A percentile compares a stretch with the other conserved stretches of the same genome.
These are phyloP conservation scores for Artemia sp. DNA, from an alignment of 2,888 invertebrate species.

Conservation along the genomic window DNA sequence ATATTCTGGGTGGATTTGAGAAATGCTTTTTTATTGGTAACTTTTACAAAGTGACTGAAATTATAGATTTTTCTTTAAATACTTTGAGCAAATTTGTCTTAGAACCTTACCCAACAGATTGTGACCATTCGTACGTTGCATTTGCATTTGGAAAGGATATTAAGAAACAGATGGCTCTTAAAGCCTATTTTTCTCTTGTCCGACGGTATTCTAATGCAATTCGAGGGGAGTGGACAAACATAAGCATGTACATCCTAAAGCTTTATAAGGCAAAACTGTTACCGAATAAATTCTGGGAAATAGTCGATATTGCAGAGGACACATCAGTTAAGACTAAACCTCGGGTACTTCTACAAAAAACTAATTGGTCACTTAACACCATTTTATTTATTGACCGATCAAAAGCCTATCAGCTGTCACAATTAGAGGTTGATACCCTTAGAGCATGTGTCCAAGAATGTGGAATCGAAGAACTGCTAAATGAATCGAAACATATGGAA, in stretches of 20 bases:
- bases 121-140: conserved; percentile 26
- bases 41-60: conserved; percentile 56
- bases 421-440: conserved; percentile 66
- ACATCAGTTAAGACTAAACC: conserved; percentile 65
- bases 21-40: conserved; percentile 68
- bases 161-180: conserved; percentile 70
- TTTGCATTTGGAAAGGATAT: conserved; percentile 54
- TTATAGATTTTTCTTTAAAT: conserved; percentile 79
- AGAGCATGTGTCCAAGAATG: conserved; percentile 74
- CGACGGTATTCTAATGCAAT: conserved; percentile 82
- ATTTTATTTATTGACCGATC: conserved; percentile 51
- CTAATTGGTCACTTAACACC: conserved; percentile 71
- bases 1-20: conserved; percentile 51
- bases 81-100: conserved; percentile 89
- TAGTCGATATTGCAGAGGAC: conserved; percentile 88
- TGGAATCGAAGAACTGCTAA: conserved; percentile 71
- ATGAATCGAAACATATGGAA: conserved; percentile 85
- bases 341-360: conserved; percentile 40
- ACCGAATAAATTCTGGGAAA: conserved; percentile 40
- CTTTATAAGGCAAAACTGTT: conserved; percentile 67
- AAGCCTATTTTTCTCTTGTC: conserved; percentile 61
- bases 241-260: conserved; percentile 72
- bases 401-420: conserved; percentile 51
- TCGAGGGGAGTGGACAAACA: conserved; percentile 82
- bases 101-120: conserved; percentile 35